These are phyloP conservation scores for Odontesthes bonariensis DNA, from an alignment of 2,113 vertebrate species.

Conservation along the genomic window DNA sequence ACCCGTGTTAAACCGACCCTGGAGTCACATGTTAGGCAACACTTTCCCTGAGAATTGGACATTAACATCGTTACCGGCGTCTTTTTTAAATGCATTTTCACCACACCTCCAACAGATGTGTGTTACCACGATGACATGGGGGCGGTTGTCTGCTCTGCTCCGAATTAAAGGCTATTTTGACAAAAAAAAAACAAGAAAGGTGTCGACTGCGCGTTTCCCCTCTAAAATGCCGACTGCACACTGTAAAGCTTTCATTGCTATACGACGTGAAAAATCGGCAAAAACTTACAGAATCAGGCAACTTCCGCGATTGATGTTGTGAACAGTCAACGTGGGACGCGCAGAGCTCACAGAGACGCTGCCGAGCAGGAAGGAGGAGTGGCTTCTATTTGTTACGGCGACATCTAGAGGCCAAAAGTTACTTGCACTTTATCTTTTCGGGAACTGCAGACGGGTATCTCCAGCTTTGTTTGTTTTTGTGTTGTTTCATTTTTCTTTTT, in stretches of 20 bases:
- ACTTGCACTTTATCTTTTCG: neutral
- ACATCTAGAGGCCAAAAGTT: slow-evolving; percentile 60
- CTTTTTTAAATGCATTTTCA: neutral
- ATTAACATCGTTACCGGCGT: neutral
- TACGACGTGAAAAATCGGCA: neutral
- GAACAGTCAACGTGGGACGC: slow-evolving; percentile 53
- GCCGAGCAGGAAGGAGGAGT: neutral
- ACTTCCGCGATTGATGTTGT: slow-evolving; percentile 32
- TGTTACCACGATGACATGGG: neutral
- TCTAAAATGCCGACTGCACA: neutral
- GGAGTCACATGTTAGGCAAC: neutral
- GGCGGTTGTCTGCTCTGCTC: neutral
- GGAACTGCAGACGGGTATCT: neutral
- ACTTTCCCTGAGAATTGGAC: neutral
- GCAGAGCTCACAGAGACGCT: neutral
- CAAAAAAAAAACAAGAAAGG: neutral
- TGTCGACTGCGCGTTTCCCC: neutral
- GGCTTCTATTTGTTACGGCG: slow-evolving; percentile 17
- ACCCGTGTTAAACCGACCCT: neutral
- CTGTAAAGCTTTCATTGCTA: neutral
- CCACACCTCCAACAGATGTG: neutral
- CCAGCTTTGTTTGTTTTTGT: neutral
- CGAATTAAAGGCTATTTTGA: neutral
- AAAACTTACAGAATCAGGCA: slow-evolving; percentile 41
- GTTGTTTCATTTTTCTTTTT: no score